Conservation (phyloP, 2,113 vertebrate genomes). For the Micromys minutus region DNA sequence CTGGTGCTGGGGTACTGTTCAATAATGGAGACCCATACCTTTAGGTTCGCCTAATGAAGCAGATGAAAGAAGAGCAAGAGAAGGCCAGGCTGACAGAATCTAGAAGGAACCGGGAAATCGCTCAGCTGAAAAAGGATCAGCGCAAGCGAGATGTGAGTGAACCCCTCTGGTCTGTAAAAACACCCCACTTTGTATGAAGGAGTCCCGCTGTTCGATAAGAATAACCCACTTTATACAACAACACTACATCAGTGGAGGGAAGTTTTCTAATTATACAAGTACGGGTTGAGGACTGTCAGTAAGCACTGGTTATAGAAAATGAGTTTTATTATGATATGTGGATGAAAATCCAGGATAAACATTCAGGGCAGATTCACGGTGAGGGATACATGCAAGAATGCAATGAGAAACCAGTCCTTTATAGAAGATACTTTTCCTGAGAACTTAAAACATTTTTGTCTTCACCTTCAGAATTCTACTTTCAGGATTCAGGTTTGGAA, state of each 20-base stretch:
- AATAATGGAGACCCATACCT: not conserved
- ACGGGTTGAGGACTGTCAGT: not conserved
- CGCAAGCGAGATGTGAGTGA: constrained; percentile 93
- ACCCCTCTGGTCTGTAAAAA: not conserved
- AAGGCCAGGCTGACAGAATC: constrained; percentile 92
- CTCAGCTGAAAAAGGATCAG: constrained; percentile 97
- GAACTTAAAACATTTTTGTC: not conserved
- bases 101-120: constrained; percentile 95
- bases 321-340: not conserved
- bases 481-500: constrained; percentile 5
- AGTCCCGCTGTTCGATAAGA: not conserved
- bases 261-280: not conserved
- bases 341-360: not conserved
- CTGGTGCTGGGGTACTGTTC: not conserved
- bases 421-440: not conserved
- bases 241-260: not conserved
- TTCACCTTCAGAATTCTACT: constrained; percentile 33
- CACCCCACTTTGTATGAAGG: not conserved
- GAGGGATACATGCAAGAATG: not conserved
- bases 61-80: constrained; percentile 99
- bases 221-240: not conserved
- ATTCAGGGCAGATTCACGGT: not conserved
- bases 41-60: constrained; percentile 97
- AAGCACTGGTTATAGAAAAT: constrained; percentile 1
- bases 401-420: not conserved